A percentile compares a stretch with the other conserved stretches of the same genome.
Evolutionary conservation across 2,113 vertebrate species (phyloP).

Genomic region (Xenopus laevis): DNA sequence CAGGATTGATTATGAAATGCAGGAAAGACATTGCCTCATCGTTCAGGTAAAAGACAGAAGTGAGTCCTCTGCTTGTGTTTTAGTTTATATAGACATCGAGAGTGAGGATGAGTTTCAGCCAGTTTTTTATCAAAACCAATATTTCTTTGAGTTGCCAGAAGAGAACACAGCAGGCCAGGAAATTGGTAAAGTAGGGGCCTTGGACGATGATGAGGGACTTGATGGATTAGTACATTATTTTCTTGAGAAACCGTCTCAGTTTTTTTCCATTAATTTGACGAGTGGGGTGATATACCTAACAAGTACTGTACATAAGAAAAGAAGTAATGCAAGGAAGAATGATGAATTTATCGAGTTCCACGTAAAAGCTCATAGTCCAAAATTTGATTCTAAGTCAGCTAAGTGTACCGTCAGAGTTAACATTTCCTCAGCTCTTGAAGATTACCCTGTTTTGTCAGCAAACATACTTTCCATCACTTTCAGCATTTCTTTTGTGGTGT

Average conservation of each 20-base stretch:
- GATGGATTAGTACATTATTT: conserved; percentile 83
- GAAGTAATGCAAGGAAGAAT: conserved; percentile 49
- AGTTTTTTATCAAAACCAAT: conserved; percentile 77
- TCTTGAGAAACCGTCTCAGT: conserved; percentile 64
- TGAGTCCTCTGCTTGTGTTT: conserved; percentile 66
- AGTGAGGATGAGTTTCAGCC: conserved; percentile 88
- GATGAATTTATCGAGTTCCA: conserved; percentile 67
- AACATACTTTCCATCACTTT: conserved; percentile 66
- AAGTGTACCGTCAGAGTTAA: conserved; percentile 77
- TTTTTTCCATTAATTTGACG: conserved; percentile 80
- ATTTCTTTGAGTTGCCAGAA: conserved; percentile 76
- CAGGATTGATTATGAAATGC: conserved; percentile 81
- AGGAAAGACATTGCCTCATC: conserved; percentile 73
- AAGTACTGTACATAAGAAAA: conserved; percentile 59
- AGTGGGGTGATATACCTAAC: conserved; percentile 75
- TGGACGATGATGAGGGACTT: conserved; percentile 77
- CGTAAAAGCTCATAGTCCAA: conserved; percentile 78
- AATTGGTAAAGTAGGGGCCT: conserved; percentile 80
- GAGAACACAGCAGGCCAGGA: conserved; percentile 62
- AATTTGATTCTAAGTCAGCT: conserved; percentile 69
- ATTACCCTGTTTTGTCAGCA: conserved; percentile 47
- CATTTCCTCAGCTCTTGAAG: conserved; percentile 67
- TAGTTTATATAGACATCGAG: conserved; percentile 74
- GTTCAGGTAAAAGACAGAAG: conserved; percentile 85
- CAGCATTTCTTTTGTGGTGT: conserved; percentile 60